Base-by-base conservation (phyloP, 2,797 vertebrate genomes). In the Alouatta caraya region DNA sequence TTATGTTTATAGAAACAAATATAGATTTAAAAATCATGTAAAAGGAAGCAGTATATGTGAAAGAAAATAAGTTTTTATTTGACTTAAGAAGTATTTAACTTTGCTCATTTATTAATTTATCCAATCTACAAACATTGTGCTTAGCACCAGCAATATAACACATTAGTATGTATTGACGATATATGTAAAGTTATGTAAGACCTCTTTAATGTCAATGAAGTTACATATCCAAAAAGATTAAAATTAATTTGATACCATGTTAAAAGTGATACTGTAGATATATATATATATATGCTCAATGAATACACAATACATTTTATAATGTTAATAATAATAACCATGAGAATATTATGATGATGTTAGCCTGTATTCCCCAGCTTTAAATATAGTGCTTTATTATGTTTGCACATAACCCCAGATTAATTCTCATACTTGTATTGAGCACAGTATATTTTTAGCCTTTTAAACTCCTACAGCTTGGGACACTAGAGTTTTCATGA, bases 1-100 rank as follows among this genome's bases (percentile, higher is more conserved):
- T 85, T 76, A 91, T 81, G 19, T 93, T 94, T 92, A 19, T 83
- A 86, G 33, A 95, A 96, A 78, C 14, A 88, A 88, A 90, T 84
- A 46, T 75, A 95, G 91, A 85, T 92, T 79, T 93, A 55, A 94
- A 94, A 96, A 78, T 88, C 79, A 82, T n/a, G 33, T 73, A 72
- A 88, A 96, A 81, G 21, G 30, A 75, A 39, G 52, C 87, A 59
- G 79, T 2, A 50, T 82, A 75, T 57, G 4, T 92, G 24, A 84
- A 92, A 96, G 57, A 95, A 73, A 15, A 67, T 17, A 95, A 90
- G 81, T 52, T 78, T 33, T 94, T 30, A 55, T 87, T 94, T 88
- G 39, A 39, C 15, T 84, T 59, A 87, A 90, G 15, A 22, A 94
- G 81, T 79, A 37, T 87, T 97, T 83, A 78, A 83, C 39, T 81